These are phyloP conservation scores for Cossypha dichroa DNA, from an alignment of 2,797 vertebrate genomes.

Conservation along the genomic window DNA sequence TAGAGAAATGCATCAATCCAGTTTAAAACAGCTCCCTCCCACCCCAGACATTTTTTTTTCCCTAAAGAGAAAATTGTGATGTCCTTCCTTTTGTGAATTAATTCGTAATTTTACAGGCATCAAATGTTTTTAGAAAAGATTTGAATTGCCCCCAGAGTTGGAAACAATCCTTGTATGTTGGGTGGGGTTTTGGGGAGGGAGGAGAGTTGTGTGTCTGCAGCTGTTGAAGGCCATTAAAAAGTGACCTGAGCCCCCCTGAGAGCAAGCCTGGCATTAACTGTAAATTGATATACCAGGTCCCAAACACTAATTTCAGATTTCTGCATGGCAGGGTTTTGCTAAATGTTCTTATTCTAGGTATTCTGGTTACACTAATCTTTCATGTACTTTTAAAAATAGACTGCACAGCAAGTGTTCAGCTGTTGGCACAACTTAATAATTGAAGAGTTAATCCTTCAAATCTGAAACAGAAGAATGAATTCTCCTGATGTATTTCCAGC, in stretches of 20 bases:
- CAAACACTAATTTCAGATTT: not conserved
- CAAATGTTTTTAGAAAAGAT: not conserved
- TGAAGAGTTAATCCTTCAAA: not conserved
- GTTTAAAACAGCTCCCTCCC: not conserved
- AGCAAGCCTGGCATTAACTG: constrained; percentile 4
- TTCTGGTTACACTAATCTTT: not conserved
- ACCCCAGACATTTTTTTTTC: accelerated
- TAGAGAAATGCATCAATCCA: not conserved
- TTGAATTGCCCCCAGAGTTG: not conserved
- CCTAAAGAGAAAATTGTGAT: not conserved
- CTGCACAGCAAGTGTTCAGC: not conserved
- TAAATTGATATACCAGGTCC: not conserved
- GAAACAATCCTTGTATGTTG: not conserved
- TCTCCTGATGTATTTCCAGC: not conserved
- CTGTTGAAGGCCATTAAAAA: constrained; percentile 36
- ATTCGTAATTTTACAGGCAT: not conserved
- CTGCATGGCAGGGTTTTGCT: not conserved
- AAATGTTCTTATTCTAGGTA: not conserved
- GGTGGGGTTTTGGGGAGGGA: not conserved
- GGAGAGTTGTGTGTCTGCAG: not conserved
- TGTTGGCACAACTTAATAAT: not conserved
- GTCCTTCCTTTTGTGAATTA: not conserved
- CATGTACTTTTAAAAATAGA: not conserved
- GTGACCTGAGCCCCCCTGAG: not conserved
- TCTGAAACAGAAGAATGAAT: not conserved